Base-by-base conservation (phyloP, 2,888 invertebrate species). In the Melanotus villosus region DNA sequence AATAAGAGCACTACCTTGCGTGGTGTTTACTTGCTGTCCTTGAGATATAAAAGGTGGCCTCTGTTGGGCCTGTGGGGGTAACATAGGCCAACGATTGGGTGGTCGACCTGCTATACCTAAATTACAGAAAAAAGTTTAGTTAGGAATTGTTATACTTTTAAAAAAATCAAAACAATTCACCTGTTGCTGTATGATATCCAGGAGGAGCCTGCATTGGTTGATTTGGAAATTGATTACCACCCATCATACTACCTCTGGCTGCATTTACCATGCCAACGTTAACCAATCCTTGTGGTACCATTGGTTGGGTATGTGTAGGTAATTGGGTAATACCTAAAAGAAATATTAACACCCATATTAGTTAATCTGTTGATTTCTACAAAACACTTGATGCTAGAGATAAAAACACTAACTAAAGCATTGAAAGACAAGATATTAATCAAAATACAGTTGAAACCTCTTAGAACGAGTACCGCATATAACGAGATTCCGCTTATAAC, bases 81-180 rank as follows among this genome's bases (percentile, higher is more conserved):
- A 88, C 76, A 90, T 89, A 0, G 90, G 84, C 78, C 90, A 90
- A 7, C 91, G 89, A 68, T 90, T 87, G 0, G 90, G 84, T 6
- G 90, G 90, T 78, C 89, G 79, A 84, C 85, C 84, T n/a, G 12
- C 19, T 16, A 65, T 64, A 59, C 60, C 63, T 65, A 58, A 36
- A 36, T 50, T 34, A 26, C 12, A 5, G 12, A 38, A 38, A 14
- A n/a, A 38, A 41, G 14, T 16, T 38, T 10, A 38, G 26, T 5
- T 26, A n/a, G n/a, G n/a, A n/a, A n/a, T n/a, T n/a, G n/a, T n/a
- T n/a, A n/a, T n/a, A n/a, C n/a, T n/a, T n/a, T n/a, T n/a, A n/a
- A n/a, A n/a, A 26, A 14, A 38, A 16, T n/a, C 9, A 30, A 73
- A 73, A 2, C 41, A n/a, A n/a, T n/a, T 43, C 45, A 76, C 76